phyloP scores from a whole-genome alignment of 1,140 invertebrate genomes.

The Battus philenor region DNA sequence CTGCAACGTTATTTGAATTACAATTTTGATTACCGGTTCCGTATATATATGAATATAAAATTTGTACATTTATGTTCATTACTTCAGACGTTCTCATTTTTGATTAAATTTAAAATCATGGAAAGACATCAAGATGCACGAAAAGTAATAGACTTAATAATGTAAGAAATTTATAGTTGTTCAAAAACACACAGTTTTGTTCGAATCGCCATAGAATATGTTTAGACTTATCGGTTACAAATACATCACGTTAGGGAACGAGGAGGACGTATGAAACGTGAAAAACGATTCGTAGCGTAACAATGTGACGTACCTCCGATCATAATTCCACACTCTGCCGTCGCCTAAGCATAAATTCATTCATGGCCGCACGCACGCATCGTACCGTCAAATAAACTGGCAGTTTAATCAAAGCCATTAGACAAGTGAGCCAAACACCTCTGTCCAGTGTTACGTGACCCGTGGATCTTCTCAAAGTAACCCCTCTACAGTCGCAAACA shows the following conservation, averaged over 20 bases:
- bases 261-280: not conserved
- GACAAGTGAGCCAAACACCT: constrained; percentile 72
- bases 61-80: too few relatives aligned
- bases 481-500: constrained; percentile 26
- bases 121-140: too few relatives aligned
- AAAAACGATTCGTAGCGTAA: constrained; percentile 4
- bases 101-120: too few relatives aligned
- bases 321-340: constrained; percentile 56
- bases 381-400: constrained; percentile 74
- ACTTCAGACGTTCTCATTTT: too few relatives aligned
- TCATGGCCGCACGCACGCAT: constrained; percentile 67
- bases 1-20: too few relatives aligned
- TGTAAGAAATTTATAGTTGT: too few relatives aligned
- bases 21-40: too few relatives aligned
- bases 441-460: constrained; percentile 41
- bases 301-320: constrained; percentile 32
- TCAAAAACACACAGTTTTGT: too few relatives aligned
- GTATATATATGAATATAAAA: too few relatives aligned
- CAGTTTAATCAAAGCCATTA: constrained; percentile 75
- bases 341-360: constrained; percentile 72
- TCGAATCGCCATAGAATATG: too few relatives aligned
- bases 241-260: not conserved
- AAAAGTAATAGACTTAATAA: too few relatives aligned
- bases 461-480: constrained; percentile 33
- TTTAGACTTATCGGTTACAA: too few relatives aligned